Evolutionary conservation across 1,140 invertebrate species (phyloP).

Genomic region (Zaprionus gabonicus): DNA sequence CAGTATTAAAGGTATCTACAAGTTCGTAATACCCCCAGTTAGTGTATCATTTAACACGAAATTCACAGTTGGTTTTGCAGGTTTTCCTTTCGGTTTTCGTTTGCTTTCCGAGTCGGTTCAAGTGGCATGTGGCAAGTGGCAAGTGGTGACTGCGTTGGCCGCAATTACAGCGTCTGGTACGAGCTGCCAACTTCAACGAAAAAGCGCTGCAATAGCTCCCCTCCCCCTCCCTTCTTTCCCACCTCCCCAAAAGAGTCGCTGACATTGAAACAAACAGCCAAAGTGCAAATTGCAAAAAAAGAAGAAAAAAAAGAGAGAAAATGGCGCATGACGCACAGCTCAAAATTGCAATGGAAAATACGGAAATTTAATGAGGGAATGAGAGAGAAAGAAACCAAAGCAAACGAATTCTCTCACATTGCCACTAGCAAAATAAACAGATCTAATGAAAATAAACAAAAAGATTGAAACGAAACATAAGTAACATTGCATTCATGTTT

Average conservation of each 20-base stretch:
- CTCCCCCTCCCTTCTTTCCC: too few relatives aligned
- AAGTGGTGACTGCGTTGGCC: conserved; percentile 30
- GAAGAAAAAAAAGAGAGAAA: conserved; percentile 12
- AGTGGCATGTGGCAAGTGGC: conserved; percentile 42
- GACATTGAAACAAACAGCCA: conserved; percentile 58
- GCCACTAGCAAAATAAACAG: conserved; percentile 1
- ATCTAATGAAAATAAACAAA: conserved; percentile 5
- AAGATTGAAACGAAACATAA: background rate
- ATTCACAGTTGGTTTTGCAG: conserved; percentile 35
- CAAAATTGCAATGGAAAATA: conserved; percentile 19
- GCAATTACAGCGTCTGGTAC: conserved; percentile 59
- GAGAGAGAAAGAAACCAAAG: background rate
- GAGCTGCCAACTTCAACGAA: conserved; percentile 18
- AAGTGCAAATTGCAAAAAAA: conserved; percentile 21
- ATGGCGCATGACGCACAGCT: conserved; percentile 33
- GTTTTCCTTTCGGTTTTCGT: conserved; percentile 26
- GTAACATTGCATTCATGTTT: background rate
- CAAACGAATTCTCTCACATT: background rate
- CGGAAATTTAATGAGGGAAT: conserved; percentile 16
- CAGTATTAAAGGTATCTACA: background rate
- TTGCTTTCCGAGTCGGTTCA: conserved; percentile 26
- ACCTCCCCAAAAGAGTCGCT: conserved; percentile 22
- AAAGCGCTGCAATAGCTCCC: background rate
- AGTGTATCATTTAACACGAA: conserved; percentile 11
- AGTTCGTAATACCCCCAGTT: background rate